Conservation (phyloP, 2,113 vertebrate species). For the Poecilia latipinna region DNA sequence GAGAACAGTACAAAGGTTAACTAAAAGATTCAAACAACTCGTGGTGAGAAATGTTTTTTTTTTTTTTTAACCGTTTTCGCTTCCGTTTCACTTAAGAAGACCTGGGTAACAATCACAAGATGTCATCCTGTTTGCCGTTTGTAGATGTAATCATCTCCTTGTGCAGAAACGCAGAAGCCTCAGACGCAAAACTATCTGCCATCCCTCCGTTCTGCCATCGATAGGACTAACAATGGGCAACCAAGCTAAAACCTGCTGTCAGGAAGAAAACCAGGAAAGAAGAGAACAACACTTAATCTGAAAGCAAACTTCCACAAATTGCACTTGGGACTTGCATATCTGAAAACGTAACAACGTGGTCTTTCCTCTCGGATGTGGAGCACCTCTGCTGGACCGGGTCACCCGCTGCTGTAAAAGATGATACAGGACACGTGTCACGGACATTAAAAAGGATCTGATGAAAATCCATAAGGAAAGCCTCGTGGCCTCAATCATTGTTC, state of each 20-base stretch:
- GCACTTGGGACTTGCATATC: slow-evolving; percentile 69
- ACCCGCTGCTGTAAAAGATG: slow-evolving; percentile 74
- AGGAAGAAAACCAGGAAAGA: slow-evolving; percentile 56
- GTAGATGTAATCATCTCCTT: slow-evolving; percentile 67
- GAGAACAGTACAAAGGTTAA: slow-evolving; percentile 55
- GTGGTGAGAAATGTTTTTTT: slow-evolving; percentile 33
- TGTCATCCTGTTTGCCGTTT: slow-evolving; percentile 59
- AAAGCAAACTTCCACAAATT: slow-evolving; percentile 57
- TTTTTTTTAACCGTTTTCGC: slow-evolving; percentile 40
- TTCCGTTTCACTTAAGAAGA: slow-evolving; percentile 54
- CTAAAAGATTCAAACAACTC: slow-evolving; percentile 32
- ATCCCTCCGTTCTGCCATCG: slow-evolving; percentile 1
- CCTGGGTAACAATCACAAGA: slow-evolving; percentile 55
- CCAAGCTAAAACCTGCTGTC: slow-evolving; percentile 18
- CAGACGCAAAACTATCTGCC: slow-evolving; percentile 10
- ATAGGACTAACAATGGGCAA: slow-evolving; percentile 5
- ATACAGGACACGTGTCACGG: slow-evolving; percentile 76
- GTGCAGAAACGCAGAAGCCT: slow-evolving; percentile 59
- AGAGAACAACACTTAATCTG: slow-evolving; percentile 19
- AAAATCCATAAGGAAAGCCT: slow-evolving; percentile 82
- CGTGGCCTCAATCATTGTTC: slow-evolving; percentile 86
- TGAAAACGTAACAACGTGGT: slow-evolving; percentile 38
- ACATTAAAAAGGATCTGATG: slow-evolving; percentile 78
- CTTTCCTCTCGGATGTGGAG: slow-evolving; percentile 57
- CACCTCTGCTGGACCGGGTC: slow-evolving; percentile 64